Evolutionary conservation across 1,140 invertebrate species (phyloP).

Genomic region (Drepana arcuata): DNA sequence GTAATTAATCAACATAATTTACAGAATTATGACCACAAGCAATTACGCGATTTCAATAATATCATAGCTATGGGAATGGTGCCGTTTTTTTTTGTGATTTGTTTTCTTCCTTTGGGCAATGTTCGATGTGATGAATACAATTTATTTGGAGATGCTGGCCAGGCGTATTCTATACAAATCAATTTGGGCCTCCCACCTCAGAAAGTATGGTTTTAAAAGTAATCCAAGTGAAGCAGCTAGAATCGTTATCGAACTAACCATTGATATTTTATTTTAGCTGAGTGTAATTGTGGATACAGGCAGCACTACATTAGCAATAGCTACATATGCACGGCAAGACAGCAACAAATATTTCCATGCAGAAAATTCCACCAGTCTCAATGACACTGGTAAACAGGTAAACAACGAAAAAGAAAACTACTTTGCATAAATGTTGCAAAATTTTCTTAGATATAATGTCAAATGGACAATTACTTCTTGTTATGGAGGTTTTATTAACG

Average conservation of each 20-base stretch:
- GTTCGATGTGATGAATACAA: constrained; percentile 52
- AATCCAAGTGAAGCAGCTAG: too few species aligned
- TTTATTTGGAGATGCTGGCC: constrained; percentile 50
- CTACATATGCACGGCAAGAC: constrained; percentile 41
- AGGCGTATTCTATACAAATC: constrained; percentile 51
- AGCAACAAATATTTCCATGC: constrained; percentile 42
- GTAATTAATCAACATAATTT: too few species aligned
- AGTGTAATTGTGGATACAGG: constrained; percentile 56
- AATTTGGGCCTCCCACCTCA: constrained; percentile 46
- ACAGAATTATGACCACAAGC: too few species aligned
- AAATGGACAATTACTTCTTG: too few species aligned
- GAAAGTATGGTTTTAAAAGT: too few species aligned
- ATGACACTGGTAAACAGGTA: constrained; percentile 45
- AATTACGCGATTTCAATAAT: too few species aligned
- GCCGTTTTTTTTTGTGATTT: constrained; percentile 20
- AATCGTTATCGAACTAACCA: constrained; percentile 2
- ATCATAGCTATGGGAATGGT: constrained; percentile 24
- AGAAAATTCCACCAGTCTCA: constrained; percentile 38
- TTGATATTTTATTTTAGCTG: constrained; percentile 29
- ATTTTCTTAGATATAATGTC: too few species aligned
- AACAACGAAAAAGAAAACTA: too few species aligned
- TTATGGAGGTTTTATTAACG: too few species aligned
- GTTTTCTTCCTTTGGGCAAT: constrained; percentile 20
- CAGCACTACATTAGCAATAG: constrained; percentile 54
- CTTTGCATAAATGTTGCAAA: too few species aligned